These are phyloP conservation scores for Chloroceryle inda DNA, from an alignment of 2,797 vertebrate genomes.

Conservation along the genomic window DNA sequence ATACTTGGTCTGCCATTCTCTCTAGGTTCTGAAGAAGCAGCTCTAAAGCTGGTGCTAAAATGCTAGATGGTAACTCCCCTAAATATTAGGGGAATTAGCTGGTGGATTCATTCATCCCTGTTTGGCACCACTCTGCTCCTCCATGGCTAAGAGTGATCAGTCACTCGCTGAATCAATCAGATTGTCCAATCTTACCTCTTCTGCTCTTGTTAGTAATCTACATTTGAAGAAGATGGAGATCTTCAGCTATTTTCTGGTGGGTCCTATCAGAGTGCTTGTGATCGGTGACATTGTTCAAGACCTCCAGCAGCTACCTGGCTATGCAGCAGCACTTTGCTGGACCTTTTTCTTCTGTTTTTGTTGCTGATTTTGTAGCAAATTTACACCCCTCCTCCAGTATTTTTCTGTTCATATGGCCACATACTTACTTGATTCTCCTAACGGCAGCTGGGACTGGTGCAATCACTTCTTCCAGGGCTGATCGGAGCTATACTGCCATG, in stretches of 20 bases:
- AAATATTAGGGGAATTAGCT: background rate
- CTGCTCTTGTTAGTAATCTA: background rate
- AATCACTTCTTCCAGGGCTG: background rate
- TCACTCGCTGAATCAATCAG: background rate
- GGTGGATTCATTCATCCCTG: background rate
- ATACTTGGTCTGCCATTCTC: background rate
- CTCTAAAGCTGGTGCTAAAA: background rate
- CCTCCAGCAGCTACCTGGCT: background rate
- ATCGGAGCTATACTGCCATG: background rate
- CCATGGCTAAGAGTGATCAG: background rate
- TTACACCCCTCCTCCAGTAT: fast-evolving
- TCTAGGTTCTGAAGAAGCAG: background rate
- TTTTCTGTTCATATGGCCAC: background rate
- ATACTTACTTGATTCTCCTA: background rate
- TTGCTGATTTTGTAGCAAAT: background rate
- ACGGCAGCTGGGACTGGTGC: background rate
- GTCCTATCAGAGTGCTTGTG: background rate
- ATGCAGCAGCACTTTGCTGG: background rate
- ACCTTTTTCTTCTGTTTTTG: background rate
- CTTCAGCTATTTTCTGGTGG: background rate
- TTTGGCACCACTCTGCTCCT: background rate
- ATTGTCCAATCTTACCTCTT: background rate
- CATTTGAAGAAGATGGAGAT: background rate
- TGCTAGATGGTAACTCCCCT: background rate
- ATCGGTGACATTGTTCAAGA: background rate